Percentiles rank a stretch among this genome's conserved stretches.
Evolutionary conservation across 92 coral and sea anemone genomes (phyloP).

Genomic region (Epizoanthus rinbou): DNA sequence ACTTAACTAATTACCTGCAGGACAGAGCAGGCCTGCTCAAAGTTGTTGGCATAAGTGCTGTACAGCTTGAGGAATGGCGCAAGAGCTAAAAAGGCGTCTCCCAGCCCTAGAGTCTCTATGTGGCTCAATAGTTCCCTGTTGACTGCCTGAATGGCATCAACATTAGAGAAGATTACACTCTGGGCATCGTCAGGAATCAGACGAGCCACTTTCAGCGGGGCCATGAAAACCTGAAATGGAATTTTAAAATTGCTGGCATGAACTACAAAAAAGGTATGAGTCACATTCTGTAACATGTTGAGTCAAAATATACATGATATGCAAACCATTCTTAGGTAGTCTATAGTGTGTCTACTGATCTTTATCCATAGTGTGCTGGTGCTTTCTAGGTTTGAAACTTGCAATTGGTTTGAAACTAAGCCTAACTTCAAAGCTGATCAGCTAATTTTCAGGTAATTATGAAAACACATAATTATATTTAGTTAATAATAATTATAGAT

Average conservation of each 20-base stretch:
- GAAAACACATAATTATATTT: no score
- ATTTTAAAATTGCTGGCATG: not conserved
- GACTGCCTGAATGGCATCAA: slow-evolving; percentile 92
- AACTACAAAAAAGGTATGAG: not conserved
- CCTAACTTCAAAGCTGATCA: no score
- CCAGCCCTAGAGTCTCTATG: slow-evolving; percentile 92
- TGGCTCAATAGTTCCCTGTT: slow-evolving; percentile 90
- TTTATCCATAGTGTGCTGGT: no score
- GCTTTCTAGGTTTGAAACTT: no score
- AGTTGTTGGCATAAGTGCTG: slow-evolving; percentile 97
- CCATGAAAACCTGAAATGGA: slow-evolving; percentile 70
- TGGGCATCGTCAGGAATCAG: slow-evolving; percentile 71
- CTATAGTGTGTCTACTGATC: no score
- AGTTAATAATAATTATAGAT: no score
- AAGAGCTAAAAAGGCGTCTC: slow-evolving; percentile 95
- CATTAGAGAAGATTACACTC: slow-evolving; percentile 86
- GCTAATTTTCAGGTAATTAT: no score
- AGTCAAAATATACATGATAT: no score
- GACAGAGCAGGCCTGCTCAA: slow-evolving; percentile 77
- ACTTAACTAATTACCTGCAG: slow-evolving; percentile 74
- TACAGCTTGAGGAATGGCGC: slow-evolving; percentile 96
- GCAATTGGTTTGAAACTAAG: no score
- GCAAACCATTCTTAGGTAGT: no score
- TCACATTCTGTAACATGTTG: no score
- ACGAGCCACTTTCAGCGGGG: slow-evolving; percentile 72